These are phyloP conservation scores for Sebastes miniatus DNA, from an alignment of 2,797 vertebrate species.

Conservation along the genomic window DNA sequence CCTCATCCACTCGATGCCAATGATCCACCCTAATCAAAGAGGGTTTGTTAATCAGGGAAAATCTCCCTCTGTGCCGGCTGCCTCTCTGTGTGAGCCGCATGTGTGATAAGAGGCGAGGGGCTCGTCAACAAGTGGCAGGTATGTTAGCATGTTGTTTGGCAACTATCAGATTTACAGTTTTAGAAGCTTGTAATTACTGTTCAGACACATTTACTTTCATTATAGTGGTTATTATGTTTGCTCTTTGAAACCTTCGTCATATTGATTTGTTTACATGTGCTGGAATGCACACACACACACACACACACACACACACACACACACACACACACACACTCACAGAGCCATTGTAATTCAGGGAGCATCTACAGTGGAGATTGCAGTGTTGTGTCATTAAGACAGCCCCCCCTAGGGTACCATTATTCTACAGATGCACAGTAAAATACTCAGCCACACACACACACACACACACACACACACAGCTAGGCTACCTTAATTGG, in stretches of 20 bases:
- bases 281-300: background rate
- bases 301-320: background rate
- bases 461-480: background rate
- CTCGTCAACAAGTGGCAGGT: slow-evolving; percentile 34
- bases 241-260: slow-evolving; percentile 51
- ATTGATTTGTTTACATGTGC: slow-evolving; percentile 68
- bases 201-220: slow-evolving; percentile 53
- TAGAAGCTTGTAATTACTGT: slow-evolving; percentile 51
- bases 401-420: slow-evolving; percentile 61
- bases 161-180: slow-evolving; percentile 54
- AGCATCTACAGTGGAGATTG: slow-evolving; percentile 62
- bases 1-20: slow-evolving; percentile 54
- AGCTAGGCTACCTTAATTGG: slow-evolving; percentile 70
- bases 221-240: slow-evolving; percentile 62
- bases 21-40: slow-evolving; percentile 50
- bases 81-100: slow-evolving; percentile 10
- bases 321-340: background rate
- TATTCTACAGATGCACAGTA: slow-evolving; percentile 70
- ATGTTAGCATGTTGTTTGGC: slow-evolving; percentile 29
- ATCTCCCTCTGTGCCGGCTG: slow-evolving; percentile 23
- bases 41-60: slow-evolving; percentile 44
- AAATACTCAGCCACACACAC: slow-evolving; percentile 47
- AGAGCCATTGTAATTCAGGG: slow-evolving; percentile 56
- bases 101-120: slow-evolving; percentile 6
- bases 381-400: slow-evolving; percentile 71